A percentile compares a stretch with the other conserved stretches of the same genome.
These are phyloP conservation scores for Sphaeridia pumilis DNA, from an alignment of 2,888 invertebrate genomes.

Conservation along the genomic window DNA sequence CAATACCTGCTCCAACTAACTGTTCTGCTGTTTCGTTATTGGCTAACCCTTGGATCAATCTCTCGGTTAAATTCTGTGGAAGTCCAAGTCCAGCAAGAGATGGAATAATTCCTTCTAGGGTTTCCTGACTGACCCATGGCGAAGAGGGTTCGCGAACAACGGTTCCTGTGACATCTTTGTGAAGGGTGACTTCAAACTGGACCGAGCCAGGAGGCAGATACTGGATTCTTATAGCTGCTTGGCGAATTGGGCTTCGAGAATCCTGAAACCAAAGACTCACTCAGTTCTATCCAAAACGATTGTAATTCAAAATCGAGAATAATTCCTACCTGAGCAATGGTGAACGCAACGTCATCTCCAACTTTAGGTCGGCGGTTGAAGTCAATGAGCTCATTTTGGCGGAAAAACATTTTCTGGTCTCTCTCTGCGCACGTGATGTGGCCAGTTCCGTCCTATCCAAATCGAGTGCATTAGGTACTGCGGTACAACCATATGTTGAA, in stretches of 20 bases:
- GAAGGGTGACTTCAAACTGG: constrained; percentile 70
- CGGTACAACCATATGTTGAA: too few species aligned
- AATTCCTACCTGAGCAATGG: constrained; percentile 56
- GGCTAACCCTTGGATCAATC: constrained; percentile 32
- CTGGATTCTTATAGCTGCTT: constrained; percentile 84
- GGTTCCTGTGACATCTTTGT: constrained; percentile 57
- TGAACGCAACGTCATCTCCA: constrained; percentile 82
- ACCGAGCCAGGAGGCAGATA: constrained; percentile 72
- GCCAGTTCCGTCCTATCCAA: constrained; percentile 83
- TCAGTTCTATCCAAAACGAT: too few species aligned
- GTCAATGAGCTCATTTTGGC: constrained; percentile 83
- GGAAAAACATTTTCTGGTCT: constrained; percentile 78
- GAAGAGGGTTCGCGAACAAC: constrained; percentile 50
- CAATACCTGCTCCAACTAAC: constrained; percentile 34
- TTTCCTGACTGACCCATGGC: constrained; percentile 40
- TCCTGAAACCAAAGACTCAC: too few species aligned
- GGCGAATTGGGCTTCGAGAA: constrained; percentile 64
- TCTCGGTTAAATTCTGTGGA: constrained; percentile 33
- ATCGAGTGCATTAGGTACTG: too few species aligned
- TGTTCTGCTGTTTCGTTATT: constrained; percentile 16
- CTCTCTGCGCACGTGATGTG: constrained; percentile 85
- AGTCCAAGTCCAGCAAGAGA: constrained; percentile 34
- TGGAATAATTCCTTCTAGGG: constrained; percentile 31
- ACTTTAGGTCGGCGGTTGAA: constrained; percentile 56
- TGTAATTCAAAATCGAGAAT: background rate